A percentile compares a stretch with the other conserved stretches of the same genome.
These are phyloP conservation scores for Anolis sagrei DNA, from an alignment of 2,113 vertebrate species.

Conservation along the genomic window DNA sequence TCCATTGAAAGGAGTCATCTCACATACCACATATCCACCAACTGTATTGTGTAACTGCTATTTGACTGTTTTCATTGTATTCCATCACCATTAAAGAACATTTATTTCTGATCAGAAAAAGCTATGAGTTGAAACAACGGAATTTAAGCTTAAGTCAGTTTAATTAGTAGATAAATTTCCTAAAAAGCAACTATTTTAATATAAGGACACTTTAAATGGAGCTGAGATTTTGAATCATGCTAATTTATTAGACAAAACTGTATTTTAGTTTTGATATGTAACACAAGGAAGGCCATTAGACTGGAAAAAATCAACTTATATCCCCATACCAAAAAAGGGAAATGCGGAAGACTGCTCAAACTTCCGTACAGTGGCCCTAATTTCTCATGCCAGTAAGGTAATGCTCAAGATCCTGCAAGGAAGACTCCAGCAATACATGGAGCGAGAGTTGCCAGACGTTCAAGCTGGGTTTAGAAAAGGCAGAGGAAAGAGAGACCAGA, in stretches of 20 bases:
- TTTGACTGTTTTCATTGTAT: neutral
- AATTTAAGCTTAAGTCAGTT: neutral
- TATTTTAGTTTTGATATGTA: neutral
- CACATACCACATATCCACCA: neutral
- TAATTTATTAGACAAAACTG: neutral
- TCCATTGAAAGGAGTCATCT: constrained; percentile 11
- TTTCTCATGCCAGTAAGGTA: too few species aligned
- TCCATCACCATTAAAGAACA: neutral
- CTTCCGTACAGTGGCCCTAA: too few species aligned
- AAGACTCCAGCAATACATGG: too few species aligned
- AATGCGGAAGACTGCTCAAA: too few species aligned
- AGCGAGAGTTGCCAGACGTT: too few species aligned
- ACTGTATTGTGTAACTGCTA: neutral
- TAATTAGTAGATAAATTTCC: neutral
- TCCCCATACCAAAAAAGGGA: too few species aligned
- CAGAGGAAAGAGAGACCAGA: too few species aligned
- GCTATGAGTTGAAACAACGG: neutral
- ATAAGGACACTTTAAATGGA: neutral
- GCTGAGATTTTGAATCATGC: neutral
- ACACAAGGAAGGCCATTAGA: too few species aligned
- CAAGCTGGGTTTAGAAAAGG: too few species aligned
- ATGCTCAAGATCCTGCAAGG: too few species aligned
- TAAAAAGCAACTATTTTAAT: neutral
- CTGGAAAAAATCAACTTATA: too few species aligned
- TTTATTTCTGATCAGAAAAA: neutral